phyloP scores from a whole-genome alignment of 2,113 vertebrate species.

The Murina feae region DNA sequence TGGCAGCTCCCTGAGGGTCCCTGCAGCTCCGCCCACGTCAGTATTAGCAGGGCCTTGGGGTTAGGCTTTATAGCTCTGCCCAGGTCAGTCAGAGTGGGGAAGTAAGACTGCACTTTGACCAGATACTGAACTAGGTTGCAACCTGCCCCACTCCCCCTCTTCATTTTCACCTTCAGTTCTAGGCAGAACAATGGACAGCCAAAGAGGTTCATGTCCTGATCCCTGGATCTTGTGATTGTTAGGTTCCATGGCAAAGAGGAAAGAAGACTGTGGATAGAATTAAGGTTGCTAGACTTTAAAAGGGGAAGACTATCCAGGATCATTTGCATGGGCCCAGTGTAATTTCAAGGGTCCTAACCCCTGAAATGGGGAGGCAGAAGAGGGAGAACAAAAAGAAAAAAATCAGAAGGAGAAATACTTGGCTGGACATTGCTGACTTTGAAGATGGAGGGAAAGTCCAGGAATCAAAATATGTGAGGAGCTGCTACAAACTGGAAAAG shows the following conservation, averaged over 20 bases:
- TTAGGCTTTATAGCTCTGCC: too few species aligned
- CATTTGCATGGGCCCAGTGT: not conserved
- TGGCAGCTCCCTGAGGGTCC: too few species aligned
- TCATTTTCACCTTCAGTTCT: not conserved
- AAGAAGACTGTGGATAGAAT: not conserved
- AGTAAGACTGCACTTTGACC: too few species aligned
- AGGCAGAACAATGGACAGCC: not conserved
- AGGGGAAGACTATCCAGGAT: not conserved
- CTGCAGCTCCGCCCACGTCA: too few species aligned
- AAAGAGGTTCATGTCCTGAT: not conserved
- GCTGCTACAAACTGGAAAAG: not conserved
- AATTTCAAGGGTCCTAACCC: not conserved
- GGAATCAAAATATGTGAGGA: not conserved
- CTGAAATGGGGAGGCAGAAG: not conserved
- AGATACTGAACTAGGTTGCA: too few species aligned
- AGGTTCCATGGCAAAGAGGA: not conserved
- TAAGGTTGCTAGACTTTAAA: not conserved
- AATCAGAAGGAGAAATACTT: not conserved
- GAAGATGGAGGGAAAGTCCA: not conserved
- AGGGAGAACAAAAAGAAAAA: not conserved
- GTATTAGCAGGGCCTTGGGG: too few species aligned
- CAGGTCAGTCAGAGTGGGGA: too few species aligned
- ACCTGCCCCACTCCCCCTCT: too few species aligned
- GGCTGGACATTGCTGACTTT: not conserved
- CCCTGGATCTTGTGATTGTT: accelerated